These are phyloP conservation scores for Gopherus evgoodei DNA, from an alignment of 2,113 vertebrate species.

Conservation along the genomic window DNA sequence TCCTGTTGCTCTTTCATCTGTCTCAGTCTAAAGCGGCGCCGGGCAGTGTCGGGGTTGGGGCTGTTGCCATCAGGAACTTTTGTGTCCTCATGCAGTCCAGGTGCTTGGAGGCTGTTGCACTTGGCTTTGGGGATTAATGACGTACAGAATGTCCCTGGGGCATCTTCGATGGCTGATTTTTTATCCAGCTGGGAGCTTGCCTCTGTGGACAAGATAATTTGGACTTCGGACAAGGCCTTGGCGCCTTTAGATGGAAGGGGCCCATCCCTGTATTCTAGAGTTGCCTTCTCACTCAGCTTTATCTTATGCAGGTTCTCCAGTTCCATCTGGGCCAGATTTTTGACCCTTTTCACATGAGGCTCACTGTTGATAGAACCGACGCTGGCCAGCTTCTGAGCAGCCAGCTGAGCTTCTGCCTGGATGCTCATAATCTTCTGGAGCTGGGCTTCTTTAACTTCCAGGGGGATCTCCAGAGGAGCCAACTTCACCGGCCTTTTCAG, in stretches of 20 bases:
- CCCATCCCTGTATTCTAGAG: constrained; percentile 37
- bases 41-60: constrained; percentile 1
- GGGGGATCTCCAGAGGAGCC: constrained; percentile 80
- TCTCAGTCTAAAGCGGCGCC: constrained; percentile 65
- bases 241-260: background rate
- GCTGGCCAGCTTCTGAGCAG: constrained; percentile 43
- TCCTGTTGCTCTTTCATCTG: constrained; percentile 73
- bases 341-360: constrained; percentile 51
- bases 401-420: constrained; percentile 68
- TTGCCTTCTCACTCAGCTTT: constrained; percentile 33
- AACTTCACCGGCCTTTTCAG: constrained; percentile 78
- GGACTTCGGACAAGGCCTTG: constrained; percentile 65
- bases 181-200: background rate
- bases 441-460: constrained; percentile 81
- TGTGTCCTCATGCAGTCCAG: background rate
- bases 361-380: constrained; percentile 29
- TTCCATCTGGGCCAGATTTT: constrained; percentile 57
- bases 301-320: constrained; percentile 52
- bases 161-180: background rate
- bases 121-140: constrained; percentile 1
- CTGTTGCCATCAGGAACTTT: background rate
- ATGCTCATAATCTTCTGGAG: constrained; percentile 77
- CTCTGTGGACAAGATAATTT: constrained; percentile 62
- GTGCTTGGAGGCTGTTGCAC: background rate
- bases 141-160: background rate